Base-by-base conservation (phyloP, 2,113 vertebrate genomes). In the Clarias magur region DNA sequence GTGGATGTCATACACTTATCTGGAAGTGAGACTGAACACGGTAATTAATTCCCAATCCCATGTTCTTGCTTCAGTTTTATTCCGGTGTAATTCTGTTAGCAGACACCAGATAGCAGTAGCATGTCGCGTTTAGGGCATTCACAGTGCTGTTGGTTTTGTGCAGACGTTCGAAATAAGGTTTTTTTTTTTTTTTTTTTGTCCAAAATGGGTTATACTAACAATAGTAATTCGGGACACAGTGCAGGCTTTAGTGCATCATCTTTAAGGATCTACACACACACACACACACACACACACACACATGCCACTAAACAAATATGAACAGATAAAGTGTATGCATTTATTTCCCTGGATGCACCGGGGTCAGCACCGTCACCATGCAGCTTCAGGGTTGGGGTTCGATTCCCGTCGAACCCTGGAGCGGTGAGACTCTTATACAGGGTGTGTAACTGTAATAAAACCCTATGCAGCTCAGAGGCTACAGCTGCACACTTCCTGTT, bases 81-180 rank as follows among this genome's bases (percentile, higher is more conserved):
- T 59, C 56, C 4, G 53, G 12, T 82, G 75, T 59, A 48, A 23
- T 67, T 53, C 16, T 25, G 19, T 3, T 65, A 23, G 38, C 15
- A 38, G n/a, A n/a, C 88, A 85, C 68, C 81, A 87, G 88, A 78
- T 85, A 86, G 83, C 88, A 85, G 60, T 87, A 75, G 53, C 19
- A 48, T 9, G 25, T 54, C n/a, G 38, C 62, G 23, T 60, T 56
- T 79, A 60, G 0, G 25, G 17, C 42, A 11, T 5, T 0, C 23
- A 15, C 11, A 4, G 34, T 3, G 0, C 73, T 76, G 8, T 60
- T 59, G 17, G 6, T 60, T 59, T 30, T 11, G 15, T 59, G 27
- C 15, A 0, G 56, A 16, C 17, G 17, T 80, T 80, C 48, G 5
- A 5, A 16, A 8, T 0, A 16, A 27, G 25, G 48, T 27, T 56